Conservation (phyloP, 2,888 invertebrate species). For the Boloria selene region DNA sequence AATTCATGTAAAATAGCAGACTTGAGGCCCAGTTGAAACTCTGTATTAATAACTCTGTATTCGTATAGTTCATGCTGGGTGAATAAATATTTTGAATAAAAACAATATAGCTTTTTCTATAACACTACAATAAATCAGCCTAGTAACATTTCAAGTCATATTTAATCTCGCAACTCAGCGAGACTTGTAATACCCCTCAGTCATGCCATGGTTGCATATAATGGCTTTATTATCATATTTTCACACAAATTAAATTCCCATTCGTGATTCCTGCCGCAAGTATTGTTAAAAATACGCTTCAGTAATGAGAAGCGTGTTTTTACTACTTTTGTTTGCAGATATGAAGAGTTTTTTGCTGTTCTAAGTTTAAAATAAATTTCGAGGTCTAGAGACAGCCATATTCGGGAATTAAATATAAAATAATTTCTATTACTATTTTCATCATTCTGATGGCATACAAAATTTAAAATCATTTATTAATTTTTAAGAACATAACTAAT, state of each 20-base stretch:
- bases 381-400: not conserved
- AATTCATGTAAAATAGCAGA: too few species aligned
- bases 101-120: slow-evolving; percentile 6
- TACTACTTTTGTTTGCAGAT: slow-evolving; percentile 36
- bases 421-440: too few species aligned
- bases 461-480: too few species aligned
- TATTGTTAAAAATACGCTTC: slow-evolving; percentile 29
- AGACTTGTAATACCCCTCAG: slow-evolving; percentile 50
- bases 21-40: too few species aligned
- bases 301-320: slow-evolving; percentile 49
- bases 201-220: slow-evolving; percentile 71
- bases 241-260: slow-evolving; percentile 20
- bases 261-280: slow-evolving; percentile 29
- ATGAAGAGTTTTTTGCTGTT: slow-evolving; percentile 10
- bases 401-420: too few species aligned
- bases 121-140: slow-evolving; percentile 29
- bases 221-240: slow-evolving; percentile 59
- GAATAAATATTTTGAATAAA: not conserved
- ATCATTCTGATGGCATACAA: too few species aligned
- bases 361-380: slow-evolving; percentile 3
- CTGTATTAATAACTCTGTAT: too few species aligned
- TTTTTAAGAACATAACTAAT: too few species aligned
- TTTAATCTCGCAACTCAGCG: slow-evolving; percentile 45
- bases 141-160: slow-evolving; percentile 34
- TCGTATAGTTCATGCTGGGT: too few species aligned